Percentiles rank a stretch among this genome's conserved stretches.
phyloP scores from a whole-genome alignment of 1,140 invertebrate genomes.

The Monochamus saltuarius region DNA sequence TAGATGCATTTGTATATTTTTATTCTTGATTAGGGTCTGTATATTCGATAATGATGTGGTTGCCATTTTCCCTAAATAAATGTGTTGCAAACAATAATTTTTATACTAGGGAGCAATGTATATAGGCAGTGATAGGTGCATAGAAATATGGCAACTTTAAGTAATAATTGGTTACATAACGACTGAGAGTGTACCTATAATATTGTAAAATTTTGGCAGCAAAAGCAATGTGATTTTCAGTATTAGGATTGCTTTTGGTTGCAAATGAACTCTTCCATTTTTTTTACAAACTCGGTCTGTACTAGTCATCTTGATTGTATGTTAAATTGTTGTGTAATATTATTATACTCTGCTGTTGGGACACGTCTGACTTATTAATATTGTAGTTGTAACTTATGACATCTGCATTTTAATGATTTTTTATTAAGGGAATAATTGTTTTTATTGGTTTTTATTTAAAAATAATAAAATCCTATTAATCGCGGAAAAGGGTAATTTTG shows the following conservation, averaged over 20 bases:
- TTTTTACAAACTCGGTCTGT: slow-evolving; percentile 45
- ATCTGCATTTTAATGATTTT: slow-evolving; percentile 30
- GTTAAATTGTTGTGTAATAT: slow-evolving; percentile 46
- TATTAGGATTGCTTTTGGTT: slow-evolving; percentile 32
- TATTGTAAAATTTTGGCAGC: slow-evolving; percentile 14
- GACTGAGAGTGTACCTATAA: slow-evolving; percentile 27
- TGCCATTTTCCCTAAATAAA: too few species aligned
- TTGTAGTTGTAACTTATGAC: slow-evolving; percentile 25
- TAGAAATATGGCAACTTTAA: slow-evolving; percentile 30
- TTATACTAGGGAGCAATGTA: slow-evolving; percentile 15
- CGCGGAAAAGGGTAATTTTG: slow-evolving; percentile 36
- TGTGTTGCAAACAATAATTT: too few species aligned
- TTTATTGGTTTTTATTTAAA: background rate
- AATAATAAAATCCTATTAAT: slow-evolving; percentile 3
- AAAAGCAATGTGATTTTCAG: slow-evolving; percentile 28
- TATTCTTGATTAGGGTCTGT: too few species aligned
- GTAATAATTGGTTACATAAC: slow-evolving; percentile 25
- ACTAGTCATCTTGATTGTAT: slow-evolving; percentile 51
- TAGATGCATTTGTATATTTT: too few species aligned
- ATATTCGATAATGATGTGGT: too few species aligned
- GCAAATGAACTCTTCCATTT: slow-evolving; percentile 27
- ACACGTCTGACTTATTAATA: slow-evolving; percentile 24
- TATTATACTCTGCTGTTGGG: slow-evolving; percentile 34
- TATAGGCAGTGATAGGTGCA: slow-evolving; percentile 28
- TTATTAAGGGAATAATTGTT: slow-evolving; percentile 9